Base-by-base conservation (phyloP, 92 coral and sea anemone genomes). In the Umimayanthus kanabou region DNA sequence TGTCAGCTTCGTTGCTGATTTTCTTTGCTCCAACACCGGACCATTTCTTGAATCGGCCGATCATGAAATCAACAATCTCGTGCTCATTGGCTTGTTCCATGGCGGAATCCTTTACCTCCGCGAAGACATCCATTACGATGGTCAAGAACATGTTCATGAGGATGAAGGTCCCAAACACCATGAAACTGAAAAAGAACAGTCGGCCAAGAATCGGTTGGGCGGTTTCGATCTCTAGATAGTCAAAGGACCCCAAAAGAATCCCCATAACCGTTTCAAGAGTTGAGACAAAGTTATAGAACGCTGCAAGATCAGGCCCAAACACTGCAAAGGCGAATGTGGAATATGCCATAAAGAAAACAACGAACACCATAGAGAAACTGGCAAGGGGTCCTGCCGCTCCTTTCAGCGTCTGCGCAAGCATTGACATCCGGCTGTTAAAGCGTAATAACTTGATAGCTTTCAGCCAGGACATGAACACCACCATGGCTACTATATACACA, bases 111-210 rank as follows among this genome's bases (percentile, higher is more conserved):
- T 95, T 93, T 71, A 96, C 99, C 73, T 93, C 94, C 13, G 94
- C 89, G 81, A 96, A 96, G 76, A 93, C 94, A 76, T 96, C 99
- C 83, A 96, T 90, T 28, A 96, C 94, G 47, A 96, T 92, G 39
- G 97, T 94, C 14, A 95, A 90, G 82, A 96, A 93, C 95, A 96
- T 92, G 88, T 96, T 96, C 93, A 95, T 95, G 76, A 96, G 83
- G 64, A 96, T 92, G 58, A 96, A 95, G 65, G 90, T 93, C 9
- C 99, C 99, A 66, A 93, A 93, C 77, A 96, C 96, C 98, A 96
- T 93, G 66, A 94, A 87, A 45, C 97, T 82, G 90, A 96, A 96
- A 88, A 96, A 91, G 88, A 95, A 96, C 45, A 95, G 50, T 22
- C 98, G 95, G 2, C 99, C 99, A 22, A 95, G 78, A 40, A 93